Evolutionary conservation across 2,888 invertebrate species (phyloP), one percentile per base, ranked within the genome.

Genomic region (Petrolisthes manimaculis): DNA sequence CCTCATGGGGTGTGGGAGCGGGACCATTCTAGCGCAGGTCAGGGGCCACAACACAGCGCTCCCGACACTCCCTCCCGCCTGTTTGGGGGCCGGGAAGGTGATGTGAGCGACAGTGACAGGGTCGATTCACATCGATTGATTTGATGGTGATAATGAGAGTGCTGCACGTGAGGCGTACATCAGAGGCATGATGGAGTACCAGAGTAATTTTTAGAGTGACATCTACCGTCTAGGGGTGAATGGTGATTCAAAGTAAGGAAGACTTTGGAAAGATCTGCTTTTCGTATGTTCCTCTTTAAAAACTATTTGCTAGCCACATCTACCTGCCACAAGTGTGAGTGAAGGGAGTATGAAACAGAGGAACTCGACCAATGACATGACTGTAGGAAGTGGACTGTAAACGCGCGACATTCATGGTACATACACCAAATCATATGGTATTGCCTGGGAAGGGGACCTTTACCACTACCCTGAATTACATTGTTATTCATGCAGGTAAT

Each of bases 121-220:
- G 67, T 82, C 82, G 69, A 82, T 82, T 82, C 51, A 82, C 82
- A 51, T 82, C 82, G 82, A 82, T 82, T 82, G 82, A 82, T 82
- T 82, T 82, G n/a, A 67, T 37, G 67, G 82, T 69, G 82, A 51
- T 82, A 69, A 82, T 82, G 82, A 82, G 51, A 21, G 69, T 53
- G 55, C 51, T 51, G 82, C 82, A 82, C 67, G 82, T 82, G 69
- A 69, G 69, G 37, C 69, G 67, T 51, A 53, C 69, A 67, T 69
- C 69, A 1, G 18, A 71, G 18, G 71, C 14, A 71, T n/a, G 71
- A 71, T n/a, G 71, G 21, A 71, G 71, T n/a, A n/a, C 21, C 6
- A 21, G 71, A 14, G 71, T 12, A 71, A n/a, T 71, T 71, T 71
- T 71, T 71, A 71, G 21, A 6, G 6, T 6, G 21, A 71, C 12